Base-by-base conservation (phyloP, 2,113 vertebrate genomes). In the Poeciliopsis occidentalis region DNA sequence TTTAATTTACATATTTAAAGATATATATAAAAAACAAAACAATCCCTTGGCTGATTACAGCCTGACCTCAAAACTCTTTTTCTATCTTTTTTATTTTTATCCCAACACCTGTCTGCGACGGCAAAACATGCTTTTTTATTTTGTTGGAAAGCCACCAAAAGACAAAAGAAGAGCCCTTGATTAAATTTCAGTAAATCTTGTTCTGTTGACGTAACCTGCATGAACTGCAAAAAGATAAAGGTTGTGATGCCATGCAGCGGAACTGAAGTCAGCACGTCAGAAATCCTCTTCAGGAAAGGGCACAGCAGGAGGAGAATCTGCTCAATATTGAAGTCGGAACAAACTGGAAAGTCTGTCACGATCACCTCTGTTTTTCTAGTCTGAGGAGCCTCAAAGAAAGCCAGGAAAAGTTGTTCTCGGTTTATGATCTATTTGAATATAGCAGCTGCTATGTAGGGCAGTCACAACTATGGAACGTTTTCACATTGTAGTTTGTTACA, bases 251-350 rank as follows among this genome's bases (percentile, higher is more conserved):
- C 75, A 37, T 39, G 63, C 32, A 68, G 67, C 44, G 72, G 44
- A 78, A 80, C 68, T 32, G 3, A 44, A 78, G 75, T 39, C 69
- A 78, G 80, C 62, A 71, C 8, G 66, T 69, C 68, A 32, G 13
- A 0, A 34, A 24, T 68, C 30, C 37, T 82, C 62, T 82, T 85
- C 66, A 75, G 61, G 80, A 69, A 75, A 60, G 65, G 29, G 69
- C 60, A 65, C 80, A 81, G 83, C 67, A 26, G 85, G 75, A 69
- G 71, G 2, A 67, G 70, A 76, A 83, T 80, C 78, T 79, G 69
- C 67, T 83, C 80, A 77, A 87, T 86, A 85, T 57, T 78, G 62
- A 85, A 79, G 83, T 81, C 74, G 74, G 79, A 27, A 57, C 64
- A 67, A 62, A 73, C 65, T 78, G 81, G 82, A 75, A 85, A 78